Percentiles rank a stretch among this genome's conserved stretches.
Conservation (phyloP, 2,888 invertebrate species). For the Stramonita haemastoma region DNA sequence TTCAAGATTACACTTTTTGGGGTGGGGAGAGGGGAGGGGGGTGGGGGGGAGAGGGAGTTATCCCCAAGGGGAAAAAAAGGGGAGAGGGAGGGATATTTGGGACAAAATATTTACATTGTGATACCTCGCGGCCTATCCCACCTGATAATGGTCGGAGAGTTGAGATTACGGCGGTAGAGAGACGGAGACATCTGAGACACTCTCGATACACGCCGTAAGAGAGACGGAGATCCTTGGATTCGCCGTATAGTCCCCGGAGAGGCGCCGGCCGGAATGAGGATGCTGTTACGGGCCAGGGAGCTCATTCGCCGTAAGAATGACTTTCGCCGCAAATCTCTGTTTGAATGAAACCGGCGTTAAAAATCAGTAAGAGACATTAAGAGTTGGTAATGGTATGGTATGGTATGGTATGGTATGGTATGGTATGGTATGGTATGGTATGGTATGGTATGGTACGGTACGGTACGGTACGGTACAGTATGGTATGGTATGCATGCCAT, state of each 20-base stretch:
- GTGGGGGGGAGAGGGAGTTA: no score
- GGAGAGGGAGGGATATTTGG: no score
- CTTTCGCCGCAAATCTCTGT: constrained; percentile 46
- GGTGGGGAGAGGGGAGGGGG: no score
- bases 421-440: no score
- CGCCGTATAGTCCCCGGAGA: constrained; percentile 46
- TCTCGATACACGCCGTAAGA: constrained; percentile 43
- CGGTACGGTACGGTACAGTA: no score
- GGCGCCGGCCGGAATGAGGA: constrained; percentile 46
- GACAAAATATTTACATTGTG: no score
- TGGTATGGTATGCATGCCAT: no score
- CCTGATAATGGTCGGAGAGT: constrained; percentile 42
- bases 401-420: no score
- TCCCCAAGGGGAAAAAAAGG: no score
- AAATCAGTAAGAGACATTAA: not conserved
- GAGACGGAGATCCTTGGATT: constrained; percentile 24
- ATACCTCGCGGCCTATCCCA: not conserved
- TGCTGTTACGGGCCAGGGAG: constrained; percentile 44
- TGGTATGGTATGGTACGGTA: no score
- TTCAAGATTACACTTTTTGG: no score
- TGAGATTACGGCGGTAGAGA: not conserved
- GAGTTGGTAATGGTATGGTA: no score
- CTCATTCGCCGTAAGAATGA: constrained; percentile 48
- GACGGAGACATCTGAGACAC: constrained; percentile 29
- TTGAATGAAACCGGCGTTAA: not conserved